Evolutionary conservation across 2,888 invertebrate genomes (phyloP).

Genomic region (Alloscopus bannaensis): DNA sequence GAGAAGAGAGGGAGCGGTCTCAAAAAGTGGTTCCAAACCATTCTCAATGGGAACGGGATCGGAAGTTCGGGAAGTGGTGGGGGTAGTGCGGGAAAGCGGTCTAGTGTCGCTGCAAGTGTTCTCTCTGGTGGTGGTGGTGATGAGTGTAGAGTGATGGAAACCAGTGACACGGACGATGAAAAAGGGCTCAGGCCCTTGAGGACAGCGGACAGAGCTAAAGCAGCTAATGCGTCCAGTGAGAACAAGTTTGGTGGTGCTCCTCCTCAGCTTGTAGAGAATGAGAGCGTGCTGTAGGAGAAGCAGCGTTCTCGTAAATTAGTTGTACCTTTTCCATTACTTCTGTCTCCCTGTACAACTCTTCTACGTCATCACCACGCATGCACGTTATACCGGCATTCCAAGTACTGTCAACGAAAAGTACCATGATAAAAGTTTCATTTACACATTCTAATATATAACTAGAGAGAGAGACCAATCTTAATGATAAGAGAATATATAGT

Average conservation of each 20-base stretch:
- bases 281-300: conserved; percentile 58
- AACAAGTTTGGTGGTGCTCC: conserved; percentile 41
- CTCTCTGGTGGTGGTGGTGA: not conserved
- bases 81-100: conserved; percentile 3
- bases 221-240: conserved; percentile 30
- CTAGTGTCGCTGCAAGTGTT: conserved; percentile 35
- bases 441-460: too few relatives aligned
- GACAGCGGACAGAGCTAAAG: conserved; percentile 22
- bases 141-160: conserved; percentile 16
- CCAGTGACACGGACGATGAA: conserved; percentile 37
- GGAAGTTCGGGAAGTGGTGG: conserved; percentile 57
- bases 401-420: conserved; percentile 9
- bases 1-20: conserved; percentile 68
- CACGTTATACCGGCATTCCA: conserved; percentile 26
- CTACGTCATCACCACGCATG: too few relatives aligned
- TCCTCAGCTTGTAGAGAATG: conserved; percentile 52
- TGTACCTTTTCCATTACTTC: not conserved
- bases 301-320: not conserved
- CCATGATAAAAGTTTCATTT: too few relatives aligned
- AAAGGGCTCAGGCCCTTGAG: conserved; percentile 20
- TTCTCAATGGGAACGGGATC: conserved; percentile 70
- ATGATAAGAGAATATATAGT: too few relatives aligned
- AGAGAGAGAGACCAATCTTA: too few relatives aligned
- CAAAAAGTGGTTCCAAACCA: conserved; percentile 73
- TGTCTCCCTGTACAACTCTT: not conserved